phyloP scores from a whole-genome alignment of 2,888 invertebrate genomes.

The Strigamia transsilvanica region DNA sequence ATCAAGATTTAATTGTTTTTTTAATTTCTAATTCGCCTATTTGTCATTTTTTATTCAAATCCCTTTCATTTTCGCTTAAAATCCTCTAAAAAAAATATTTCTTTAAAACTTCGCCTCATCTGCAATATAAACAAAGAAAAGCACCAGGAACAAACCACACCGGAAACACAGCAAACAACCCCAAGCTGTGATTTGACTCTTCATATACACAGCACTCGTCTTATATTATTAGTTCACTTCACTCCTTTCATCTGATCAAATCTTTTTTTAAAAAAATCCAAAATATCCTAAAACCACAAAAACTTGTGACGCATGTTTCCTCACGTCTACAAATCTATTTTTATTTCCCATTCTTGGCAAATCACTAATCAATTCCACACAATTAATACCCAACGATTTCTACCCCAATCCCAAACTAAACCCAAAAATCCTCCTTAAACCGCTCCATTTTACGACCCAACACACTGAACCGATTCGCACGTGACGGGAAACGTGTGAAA shows the following conservation, averaged over 20 bases:
- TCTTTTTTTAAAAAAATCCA: background rate
- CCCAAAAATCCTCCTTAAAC: background rate
- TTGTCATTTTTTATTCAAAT: too few species aligned
- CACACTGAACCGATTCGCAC: background rate
- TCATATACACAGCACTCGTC: background rate
- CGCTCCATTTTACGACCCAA: too few species aligned
- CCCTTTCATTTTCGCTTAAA: too few species aligned
- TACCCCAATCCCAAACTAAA: background rate
- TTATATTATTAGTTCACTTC: background rate
- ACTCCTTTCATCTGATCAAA: background rate
- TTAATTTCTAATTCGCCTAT: too few species aligned
- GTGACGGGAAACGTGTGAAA: slow-evolving; percentile 15
- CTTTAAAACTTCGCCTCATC: background rate
- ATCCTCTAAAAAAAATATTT: background rate
- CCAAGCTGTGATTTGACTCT: slow-evolving; percentile 8
- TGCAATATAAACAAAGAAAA: background rate
- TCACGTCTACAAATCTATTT: slow-evolving; percentile 20
- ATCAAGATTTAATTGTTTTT: too few species aligned
- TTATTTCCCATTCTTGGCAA: slow-evolving; percentile 17
- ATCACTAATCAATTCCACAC: slow-evolving; percentile 23
- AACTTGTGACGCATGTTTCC: slow-evolving; percentile 9
- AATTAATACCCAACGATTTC: background rate
- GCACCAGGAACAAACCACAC: slow-evolving; percentile 8
- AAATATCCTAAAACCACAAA: background rate
- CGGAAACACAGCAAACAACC: background rate